Evolutionary conservation across 2,797 vertebrate genomes (phyloP), one percentile per base, ranked within the genome.

Genomic region (Halcyon chelicuti): DNA sequence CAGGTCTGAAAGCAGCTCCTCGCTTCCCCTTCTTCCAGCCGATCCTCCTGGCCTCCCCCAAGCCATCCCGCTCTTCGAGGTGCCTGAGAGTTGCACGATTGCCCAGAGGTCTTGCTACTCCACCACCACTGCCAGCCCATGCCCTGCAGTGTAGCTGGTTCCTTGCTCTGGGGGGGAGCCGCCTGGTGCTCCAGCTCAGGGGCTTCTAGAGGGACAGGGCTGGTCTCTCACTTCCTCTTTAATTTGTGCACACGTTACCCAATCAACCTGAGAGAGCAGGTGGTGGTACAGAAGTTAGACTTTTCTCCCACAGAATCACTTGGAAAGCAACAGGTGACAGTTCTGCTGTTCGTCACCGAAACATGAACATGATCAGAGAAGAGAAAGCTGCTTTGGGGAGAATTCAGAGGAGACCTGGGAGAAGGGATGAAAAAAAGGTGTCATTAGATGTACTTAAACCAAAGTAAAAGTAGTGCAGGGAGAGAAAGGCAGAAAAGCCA

Each of bases 261-360:
- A 20, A 31, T 4, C 1, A 1, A 33, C n/a, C 44, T n/a, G 68
- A 86, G 40, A 39, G 5, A 67, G 42, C 26, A 23, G 28, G 40
- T 40, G 31, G 57, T 20, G 46, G 21, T 72, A 68, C 54, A 54
- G 58, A 68, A 87, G 31, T 63, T 15, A 61, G 9, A 6, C 25
- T 66, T 25, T 77, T 78, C 62, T 91, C 58, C 40, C 42, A 80
- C 19, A 52, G n/a, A 74, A 33, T 80, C 68, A 52, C 68, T 67
- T 66, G 40, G 40, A 86, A 94, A 91, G 75, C 60, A 87, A 94
- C 75, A 95, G 68, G 52, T 77, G 40, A 71, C 15, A 14, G 33
- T 76, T 91, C 58, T 66, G 49, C 52, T 86, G 39, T 29, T 93
- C 42, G 46, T 87, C 19, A 31, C 44, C 14, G n/a, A 84, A 95